phyloP scores from a whole-genome alignment of 2,113 vertebrate genomes.

The Eonycteris spelaea region DNA sequence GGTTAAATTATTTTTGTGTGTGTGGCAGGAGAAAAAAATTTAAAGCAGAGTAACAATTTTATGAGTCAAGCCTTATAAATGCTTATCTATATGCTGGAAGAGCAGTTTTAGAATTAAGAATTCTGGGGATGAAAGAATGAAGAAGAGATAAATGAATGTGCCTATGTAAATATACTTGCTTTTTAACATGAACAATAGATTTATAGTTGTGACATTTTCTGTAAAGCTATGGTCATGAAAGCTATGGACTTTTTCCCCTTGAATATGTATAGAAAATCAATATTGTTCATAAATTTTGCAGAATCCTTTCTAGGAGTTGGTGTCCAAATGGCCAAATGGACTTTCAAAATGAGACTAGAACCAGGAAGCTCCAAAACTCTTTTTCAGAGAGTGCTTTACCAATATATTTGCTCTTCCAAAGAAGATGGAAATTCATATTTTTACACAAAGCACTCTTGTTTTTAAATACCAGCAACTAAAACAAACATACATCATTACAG shows the following conservation, averaged over 20 bases:
- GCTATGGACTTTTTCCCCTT: background rate
- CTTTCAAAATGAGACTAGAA: background rate
- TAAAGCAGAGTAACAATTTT: background rate
- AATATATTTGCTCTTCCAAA: background rate
- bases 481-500: background rate
- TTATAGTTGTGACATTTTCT: background rate
- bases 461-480: background rate
- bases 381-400: background rate
- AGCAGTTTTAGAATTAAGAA: background rate
- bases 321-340: background rate
- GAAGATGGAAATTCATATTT: background rate
- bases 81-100: background rate
- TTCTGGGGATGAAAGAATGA: background rate
- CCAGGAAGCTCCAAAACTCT: background rate
- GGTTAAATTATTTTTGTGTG: background rate
- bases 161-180: conserved; percentile 1
- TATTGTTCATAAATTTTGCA: conserved; percentile 26
- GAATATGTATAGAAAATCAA: background rate
- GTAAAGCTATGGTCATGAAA: background rate
- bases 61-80: background rate
- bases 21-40: conserved; percentile 28
- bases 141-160: background rate
- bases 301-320: background rate
- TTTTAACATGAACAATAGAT: conserved; percentile 22
- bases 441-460: background rate